Conservation (phyloP, 2,113 vertebrate genomes). For the Helogale parvula region DNA sequence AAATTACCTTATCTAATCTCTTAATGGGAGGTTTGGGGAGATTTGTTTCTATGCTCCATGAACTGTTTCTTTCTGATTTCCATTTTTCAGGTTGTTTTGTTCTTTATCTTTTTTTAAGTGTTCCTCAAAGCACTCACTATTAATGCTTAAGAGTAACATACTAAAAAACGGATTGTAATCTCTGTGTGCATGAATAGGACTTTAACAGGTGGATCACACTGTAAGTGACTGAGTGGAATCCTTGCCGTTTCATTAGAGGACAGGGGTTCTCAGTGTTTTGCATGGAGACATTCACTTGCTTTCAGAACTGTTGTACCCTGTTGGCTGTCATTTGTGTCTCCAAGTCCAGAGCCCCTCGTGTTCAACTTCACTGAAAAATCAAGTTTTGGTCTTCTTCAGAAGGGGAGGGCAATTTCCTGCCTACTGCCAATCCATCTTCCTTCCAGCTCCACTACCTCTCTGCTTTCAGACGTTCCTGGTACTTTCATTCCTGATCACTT, state of each 20-base stretch:
- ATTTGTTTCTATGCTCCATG: neutral
- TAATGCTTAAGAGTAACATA: neutral
- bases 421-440: neutral
- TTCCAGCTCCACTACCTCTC: neutral
- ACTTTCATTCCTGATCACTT: neutral
- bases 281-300: neutral
- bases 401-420: neutral
- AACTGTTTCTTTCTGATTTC: neutral
- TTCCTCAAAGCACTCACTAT: neutral
- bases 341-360: neutral
- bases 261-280: neutral
- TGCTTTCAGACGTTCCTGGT: neutral
- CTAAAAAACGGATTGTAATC: neutral
- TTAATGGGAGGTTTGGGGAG: neutral
- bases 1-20: neutral
- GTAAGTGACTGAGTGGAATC: neutral
- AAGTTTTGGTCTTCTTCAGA: neutral
- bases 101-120: neutral
- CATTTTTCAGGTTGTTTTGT: neutral
- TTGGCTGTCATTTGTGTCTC: neutral
- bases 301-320: neutral
- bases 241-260: neutral
- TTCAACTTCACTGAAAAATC: neutral
- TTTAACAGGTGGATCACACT: neutral
- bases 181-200: neutral